A percentile compares a stretch with the other conserved stretches of the same genome.
Conservation (phyloP, 2,888 invertebrate genomes). For the Dexiosoma caninum region DNA sequence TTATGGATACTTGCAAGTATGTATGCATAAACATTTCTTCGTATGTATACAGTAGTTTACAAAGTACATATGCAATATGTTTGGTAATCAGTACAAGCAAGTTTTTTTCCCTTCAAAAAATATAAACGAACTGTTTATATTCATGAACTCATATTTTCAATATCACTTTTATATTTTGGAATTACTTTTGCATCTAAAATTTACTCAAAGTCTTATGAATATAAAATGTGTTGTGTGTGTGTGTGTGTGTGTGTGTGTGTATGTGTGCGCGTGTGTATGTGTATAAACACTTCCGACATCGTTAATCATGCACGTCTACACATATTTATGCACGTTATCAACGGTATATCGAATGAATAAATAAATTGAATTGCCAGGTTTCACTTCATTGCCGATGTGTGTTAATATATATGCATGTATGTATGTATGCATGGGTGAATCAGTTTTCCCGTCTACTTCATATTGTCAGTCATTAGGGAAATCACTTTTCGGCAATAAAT, state of each 20-base stretch:
- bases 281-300: background rate
- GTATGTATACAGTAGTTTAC: too few species aligned
- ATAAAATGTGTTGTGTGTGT: background rate
- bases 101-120: too few species aligned
- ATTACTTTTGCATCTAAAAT: background rate
- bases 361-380: background rate
- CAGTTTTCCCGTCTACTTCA: background rate
- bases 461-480: constrained; percentile 33
- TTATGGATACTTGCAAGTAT: too few species aligned
- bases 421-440: too few species aligned
- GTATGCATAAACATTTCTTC: too few species aligned
- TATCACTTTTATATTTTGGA: background rate
- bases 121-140: background rate
- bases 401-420: too few species aligned
- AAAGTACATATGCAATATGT: too few species aligned
- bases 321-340: constrained; percentile 3
- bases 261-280: background rate
- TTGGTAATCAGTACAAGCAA: too few species aligned
- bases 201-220: background rate
- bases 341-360: constrained; percentile 25
- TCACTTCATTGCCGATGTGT: too few species aligned
- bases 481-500: constrained; percentile 17
- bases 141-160: background rate
- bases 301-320: constrained; percentile 1
- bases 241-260: background rate